Conservation (phyloP, 2,888 invertebrate species). For the Scaptodrosophila latifasciaeformis region DNA sequence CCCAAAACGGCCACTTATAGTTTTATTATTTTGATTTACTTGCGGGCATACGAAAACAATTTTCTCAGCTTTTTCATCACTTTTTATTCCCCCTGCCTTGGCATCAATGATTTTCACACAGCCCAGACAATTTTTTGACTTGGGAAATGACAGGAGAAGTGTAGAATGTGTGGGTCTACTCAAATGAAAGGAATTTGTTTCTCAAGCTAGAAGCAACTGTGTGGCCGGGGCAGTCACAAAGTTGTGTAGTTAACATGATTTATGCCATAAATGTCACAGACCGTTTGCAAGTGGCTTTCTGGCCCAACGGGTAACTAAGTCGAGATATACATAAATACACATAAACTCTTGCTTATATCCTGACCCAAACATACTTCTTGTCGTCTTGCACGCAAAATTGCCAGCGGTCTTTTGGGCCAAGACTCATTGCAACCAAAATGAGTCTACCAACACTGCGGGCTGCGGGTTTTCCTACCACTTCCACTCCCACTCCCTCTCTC, state of each 20-base stretch:
- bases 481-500: too few species aligned
- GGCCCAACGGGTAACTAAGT: background rate
- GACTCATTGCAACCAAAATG: too few species aligned
- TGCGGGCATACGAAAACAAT: conserved; percentile 41
- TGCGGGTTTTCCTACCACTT: too few species aligned
- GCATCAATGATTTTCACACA: too few species aligned
- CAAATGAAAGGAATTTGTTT: background rate
- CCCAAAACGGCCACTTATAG: conserved; percentile 60
- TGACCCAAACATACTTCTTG: too few species aligned
- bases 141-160: background rate
- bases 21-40: conserved; percentile 62
- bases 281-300: background rate
- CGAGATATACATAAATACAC: too few species aligned
- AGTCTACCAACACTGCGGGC: too few species aligned
- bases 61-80: conserved; percentile 38
- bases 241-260: conserved; percentile 31
- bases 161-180: background rate
- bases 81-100: too few species aligned
- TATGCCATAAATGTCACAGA: conserved; percentile 32
- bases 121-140: too few species aligned
- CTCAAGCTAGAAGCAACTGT: too few species aligned
- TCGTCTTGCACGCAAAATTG: background rate
- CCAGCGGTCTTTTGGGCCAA: background rate
- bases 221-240: background rate
- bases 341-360: too few species aligned